Base-by-base conservation (phyloP, 2,113 vertebrate genomes). In the Synchiropus splendidus region DNA sequence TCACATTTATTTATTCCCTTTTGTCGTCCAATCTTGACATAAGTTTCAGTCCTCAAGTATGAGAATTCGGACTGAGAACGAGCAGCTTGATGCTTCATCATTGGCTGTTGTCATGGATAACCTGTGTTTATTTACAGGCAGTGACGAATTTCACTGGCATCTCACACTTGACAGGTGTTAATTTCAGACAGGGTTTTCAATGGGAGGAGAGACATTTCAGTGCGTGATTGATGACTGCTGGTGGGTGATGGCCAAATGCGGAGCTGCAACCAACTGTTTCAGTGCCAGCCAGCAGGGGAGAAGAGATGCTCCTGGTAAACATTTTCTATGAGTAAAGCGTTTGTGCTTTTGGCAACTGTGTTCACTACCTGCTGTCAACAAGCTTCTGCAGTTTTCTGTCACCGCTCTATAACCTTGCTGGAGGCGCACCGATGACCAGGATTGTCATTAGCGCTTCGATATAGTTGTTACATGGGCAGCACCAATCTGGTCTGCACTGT, bases 131-230 rank as follows among this genome's bases (percentile, higher is more conserved):
- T 67, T 72, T 69, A 61, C 59, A 53, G 58, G 54, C 68, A 64
- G 49, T 58, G 49, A 39, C 42, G 33, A 5, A 50, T 61, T 56
- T 64, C 45, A 18, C 62, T 61, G 64, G 51, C 64, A 62, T 52
- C 59, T 70, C 56, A 58, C 58, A 42, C 55, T 70, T 75, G 68
- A 71, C 68, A 77, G 64, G 68, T 75, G 69, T 56, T 69, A 16
- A 61, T 50, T 58, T 42, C 16, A 41, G 53, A 59, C 51, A 52
- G 39, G 55, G 51, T 58, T 61, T n/a, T 48, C 58, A 48, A 44
- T 48, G 40, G 42, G 44, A 70, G 71, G 55, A 27, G 48, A 67
- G 44, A 55, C 61, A 40, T 79, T 27, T 27, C 41, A 36, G 42
- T 52, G 34, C 63, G 58, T 67, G 64, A 73, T 62, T 77, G 74